A percentile compares a stretch with the other conserved stretches of the same genome.
Conservation (phyloP, 2,797 vertebrate genomes). For the Paguma larvata region DNA sequence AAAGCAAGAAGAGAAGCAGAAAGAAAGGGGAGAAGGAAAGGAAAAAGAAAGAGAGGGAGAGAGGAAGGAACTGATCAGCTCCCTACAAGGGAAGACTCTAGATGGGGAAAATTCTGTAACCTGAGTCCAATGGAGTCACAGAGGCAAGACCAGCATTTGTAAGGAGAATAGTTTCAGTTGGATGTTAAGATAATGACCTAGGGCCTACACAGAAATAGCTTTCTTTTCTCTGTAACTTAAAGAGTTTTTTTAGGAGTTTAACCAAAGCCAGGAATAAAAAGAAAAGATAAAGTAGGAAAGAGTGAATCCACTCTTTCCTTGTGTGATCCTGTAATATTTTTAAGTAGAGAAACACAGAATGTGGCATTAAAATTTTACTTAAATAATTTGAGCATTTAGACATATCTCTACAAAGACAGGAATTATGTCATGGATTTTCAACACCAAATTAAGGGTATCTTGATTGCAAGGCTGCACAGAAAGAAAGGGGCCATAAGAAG, state of each 20-base stretch:
- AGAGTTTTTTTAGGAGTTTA: conserved; percentile 31
- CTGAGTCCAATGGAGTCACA: not conserved
- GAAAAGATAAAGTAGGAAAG: not conserved
- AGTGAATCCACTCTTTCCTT: not conserved
- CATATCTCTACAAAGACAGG: not conserved
- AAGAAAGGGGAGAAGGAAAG: not conserved
- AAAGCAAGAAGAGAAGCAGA: not conserved
- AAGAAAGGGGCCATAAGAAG: not conserved
- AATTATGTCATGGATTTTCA: not conserved
- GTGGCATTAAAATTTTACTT: not conserved
- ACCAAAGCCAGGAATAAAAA: conserved; percentile 12
- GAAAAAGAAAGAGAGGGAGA: not conserved
- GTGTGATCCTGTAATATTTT: not conserved
- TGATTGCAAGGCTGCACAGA: not conserved
- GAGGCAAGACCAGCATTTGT: not conserved
- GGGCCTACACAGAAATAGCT: conserved; percentile 26
- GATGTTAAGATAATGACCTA: not conserved
- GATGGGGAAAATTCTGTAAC: not conserved
- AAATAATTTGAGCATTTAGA: not conserved
- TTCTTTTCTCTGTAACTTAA: conserved; percentile 45
- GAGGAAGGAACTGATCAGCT: not conserved
- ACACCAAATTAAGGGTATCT: not conserved
- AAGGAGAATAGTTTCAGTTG: not conserved
- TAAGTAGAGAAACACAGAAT: not conserved
- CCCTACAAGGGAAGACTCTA: not conserved